phyloP scores from a whole-genome alignment of 2,888 invertebrate genomes.

The Thera obeliscata region DNA sequence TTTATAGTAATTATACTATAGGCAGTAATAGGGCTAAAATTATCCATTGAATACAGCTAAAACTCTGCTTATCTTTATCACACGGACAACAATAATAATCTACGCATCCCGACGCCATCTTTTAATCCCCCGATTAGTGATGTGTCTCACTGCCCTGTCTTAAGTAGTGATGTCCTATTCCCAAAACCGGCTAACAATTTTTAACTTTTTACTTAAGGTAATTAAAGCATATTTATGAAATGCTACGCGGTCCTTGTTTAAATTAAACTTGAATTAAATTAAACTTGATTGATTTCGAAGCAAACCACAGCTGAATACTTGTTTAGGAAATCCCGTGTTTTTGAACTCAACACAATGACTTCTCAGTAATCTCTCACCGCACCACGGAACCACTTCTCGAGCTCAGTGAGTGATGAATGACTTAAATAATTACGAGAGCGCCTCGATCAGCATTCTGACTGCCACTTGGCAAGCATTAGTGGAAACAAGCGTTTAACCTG shows the following conservation, averaged over 20 bases:
- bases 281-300: neutral
- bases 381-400: conserved; percentile 23
- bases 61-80: too few species aligned
- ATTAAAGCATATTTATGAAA: too few species aligned
- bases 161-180: too few species aligned
- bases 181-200: too few species aligned
- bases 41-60: too few species aligned
- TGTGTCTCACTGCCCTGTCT: too few species aligned
- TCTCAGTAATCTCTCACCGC: conserved; percentile 20
- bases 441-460: conserved; percentile 44
- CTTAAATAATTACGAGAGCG: conserved; percentile 36
- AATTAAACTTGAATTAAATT: neutral
- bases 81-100: too few species aligned
- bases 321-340: conserved; percentile 3
- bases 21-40: too few species aligned
- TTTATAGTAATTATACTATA: too few species aligned
- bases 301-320: neutral
- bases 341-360: conserved; percentile 7
- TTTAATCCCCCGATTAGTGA: too few species aligned
- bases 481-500: conserved; percentile 43
- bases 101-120: too few species aligned
- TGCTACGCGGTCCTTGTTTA: neutral
- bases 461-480: conserved; percentile 34
- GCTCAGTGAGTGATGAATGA: conserved; percentile 43
- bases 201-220: too few species aligned